Conservation (phyloP, 2,113 vertebrate genomes). For the Nerophis lumbriciformis region DNA sequence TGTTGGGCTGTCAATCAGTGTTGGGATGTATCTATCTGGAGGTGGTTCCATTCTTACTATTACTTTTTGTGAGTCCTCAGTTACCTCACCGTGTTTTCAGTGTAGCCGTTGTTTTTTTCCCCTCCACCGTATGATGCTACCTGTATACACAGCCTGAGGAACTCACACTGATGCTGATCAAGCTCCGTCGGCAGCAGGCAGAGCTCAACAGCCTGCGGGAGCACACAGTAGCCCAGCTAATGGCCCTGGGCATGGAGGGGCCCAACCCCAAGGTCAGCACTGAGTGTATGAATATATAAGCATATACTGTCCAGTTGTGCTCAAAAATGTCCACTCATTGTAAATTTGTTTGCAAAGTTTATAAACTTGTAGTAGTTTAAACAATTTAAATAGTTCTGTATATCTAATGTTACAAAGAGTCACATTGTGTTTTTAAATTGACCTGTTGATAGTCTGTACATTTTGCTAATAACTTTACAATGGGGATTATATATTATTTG, state of each 20-base stretch:
- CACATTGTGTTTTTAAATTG: too few relatives aligned
- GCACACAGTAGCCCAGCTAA: conserved; percentile 89
- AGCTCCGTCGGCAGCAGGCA: conserved; percentile 96
- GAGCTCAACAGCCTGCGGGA: conserved; percentile 94
- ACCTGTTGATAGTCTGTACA: too few relatives aligned
- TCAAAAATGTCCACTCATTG: too few relatives aligned
- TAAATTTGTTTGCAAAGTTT: not conserved
- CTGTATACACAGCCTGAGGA: conserved; percentile 87
- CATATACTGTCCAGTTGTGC: not conserved
- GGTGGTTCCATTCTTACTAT: not conserved
- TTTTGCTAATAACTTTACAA: too few relatives aligned
- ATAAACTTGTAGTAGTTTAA: not conserved
- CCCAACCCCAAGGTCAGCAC: conserved; percentile 95
- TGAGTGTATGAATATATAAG: conserved; percentile 4
- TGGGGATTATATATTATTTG: conserved; percentile 7
- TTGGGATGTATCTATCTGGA: not conserved
- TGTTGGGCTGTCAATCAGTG: not conserved
- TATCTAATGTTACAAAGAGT: too few relatives aligned
- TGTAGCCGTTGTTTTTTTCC: conserved; percentile 26
- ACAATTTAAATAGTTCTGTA: too few relatives aligned
- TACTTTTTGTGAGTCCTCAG: not conserved
- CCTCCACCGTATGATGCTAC: conserved; percentile 34
- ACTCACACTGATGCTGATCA: conserved; percentile 96
- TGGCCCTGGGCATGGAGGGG: conserved; percentile 88
- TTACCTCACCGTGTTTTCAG: not conserved